A percentile compares a stretch with the other conserved stretches of the same genome.
Evolutionary conservation across 2,797 vertebrate genomes (phyloP).

Genomic region (Octomys mimax): DNA sequence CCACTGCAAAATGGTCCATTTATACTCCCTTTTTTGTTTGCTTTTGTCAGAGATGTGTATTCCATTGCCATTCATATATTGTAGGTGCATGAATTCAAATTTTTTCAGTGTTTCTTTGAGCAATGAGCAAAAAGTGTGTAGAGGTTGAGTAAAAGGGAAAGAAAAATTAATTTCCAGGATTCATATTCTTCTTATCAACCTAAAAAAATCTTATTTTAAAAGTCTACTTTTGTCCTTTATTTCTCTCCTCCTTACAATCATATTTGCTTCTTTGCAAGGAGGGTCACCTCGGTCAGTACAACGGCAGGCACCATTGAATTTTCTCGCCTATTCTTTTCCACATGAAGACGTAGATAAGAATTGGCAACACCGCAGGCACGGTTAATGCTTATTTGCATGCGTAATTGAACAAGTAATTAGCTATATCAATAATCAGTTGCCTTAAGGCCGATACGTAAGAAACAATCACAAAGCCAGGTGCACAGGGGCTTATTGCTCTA

Average conservation of each 20-base stretch:
- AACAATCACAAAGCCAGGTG: not conserved
- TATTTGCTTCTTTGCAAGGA: not conserved
- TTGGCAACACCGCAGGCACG: not conserved
- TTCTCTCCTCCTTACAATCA: not conserved
- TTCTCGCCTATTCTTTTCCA: not conserved
- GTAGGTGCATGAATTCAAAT: not conserved
- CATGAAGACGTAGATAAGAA: not conserved
- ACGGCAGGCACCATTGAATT: not conserved
- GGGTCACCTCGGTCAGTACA: not conserved
- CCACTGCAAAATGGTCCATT: too few species aligned
- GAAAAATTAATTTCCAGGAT: not conserved
- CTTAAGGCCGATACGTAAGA: not conserved
- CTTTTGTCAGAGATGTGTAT: too few species aligned
- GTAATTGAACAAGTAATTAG: not conserved
- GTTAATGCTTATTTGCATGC: not conserved
- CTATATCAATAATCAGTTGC: not conserved
- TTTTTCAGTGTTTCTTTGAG: not conserved
- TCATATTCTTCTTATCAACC: not conserved
- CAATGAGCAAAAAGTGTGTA: not conserved
- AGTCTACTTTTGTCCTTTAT: not conserved
- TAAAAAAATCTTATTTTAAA: not conserved
- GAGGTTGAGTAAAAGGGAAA: not conserved
- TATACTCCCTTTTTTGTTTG: too few species aligned
- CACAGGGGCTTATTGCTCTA: fast-evolving
- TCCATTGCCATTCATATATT: too few species aligned